phyloP scores from a whole-genome alignment of 2,113 vertebrate species.

The Pelusios castaneus region DNA sequence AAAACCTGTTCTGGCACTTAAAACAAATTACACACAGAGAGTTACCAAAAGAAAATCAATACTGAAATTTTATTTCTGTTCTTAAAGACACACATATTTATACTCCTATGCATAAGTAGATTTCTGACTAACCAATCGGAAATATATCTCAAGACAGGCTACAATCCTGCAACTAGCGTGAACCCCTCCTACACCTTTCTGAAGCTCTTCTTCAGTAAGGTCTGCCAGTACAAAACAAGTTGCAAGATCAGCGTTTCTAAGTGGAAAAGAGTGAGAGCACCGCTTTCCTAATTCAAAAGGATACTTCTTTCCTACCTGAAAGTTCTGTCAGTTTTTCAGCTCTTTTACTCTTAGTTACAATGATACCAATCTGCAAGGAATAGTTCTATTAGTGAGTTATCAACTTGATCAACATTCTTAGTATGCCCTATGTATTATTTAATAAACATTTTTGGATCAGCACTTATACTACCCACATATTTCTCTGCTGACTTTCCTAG shows the following conservation, averaged over 20 bases:
- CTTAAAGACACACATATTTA: neutral
- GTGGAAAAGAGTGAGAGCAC: neutral
- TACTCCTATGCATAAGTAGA: neutral
- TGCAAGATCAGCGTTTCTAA: accelerated
- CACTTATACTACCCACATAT: neutral
- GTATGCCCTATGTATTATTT: neutral
- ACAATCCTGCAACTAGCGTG: neutral
- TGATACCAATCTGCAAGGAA: constrained; percentile 88
- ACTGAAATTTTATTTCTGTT: neutral
- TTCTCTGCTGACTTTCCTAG: neutral
- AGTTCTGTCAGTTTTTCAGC: constrained; percentile 97
- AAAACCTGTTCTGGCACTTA: neutral
- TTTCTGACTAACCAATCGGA: neutral
- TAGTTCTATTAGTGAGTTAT: neutral
- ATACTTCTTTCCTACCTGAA: constrained; percentile 81
- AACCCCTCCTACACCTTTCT: neutral
- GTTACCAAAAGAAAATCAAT: neutral
- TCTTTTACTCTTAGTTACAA: constrained; percentile 94
- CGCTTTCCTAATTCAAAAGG: neutral
- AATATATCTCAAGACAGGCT: neutral
- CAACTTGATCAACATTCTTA: neutral
- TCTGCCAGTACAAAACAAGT: neutral
- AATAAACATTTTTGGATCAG: neutral
- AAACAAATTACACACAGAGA: neutral
- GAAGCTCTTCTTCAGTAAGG: neutral